Conservation (phyloP, 2,888 invertebrate genomes). For the Stenoptilia bipunctidactyla region DNA sequence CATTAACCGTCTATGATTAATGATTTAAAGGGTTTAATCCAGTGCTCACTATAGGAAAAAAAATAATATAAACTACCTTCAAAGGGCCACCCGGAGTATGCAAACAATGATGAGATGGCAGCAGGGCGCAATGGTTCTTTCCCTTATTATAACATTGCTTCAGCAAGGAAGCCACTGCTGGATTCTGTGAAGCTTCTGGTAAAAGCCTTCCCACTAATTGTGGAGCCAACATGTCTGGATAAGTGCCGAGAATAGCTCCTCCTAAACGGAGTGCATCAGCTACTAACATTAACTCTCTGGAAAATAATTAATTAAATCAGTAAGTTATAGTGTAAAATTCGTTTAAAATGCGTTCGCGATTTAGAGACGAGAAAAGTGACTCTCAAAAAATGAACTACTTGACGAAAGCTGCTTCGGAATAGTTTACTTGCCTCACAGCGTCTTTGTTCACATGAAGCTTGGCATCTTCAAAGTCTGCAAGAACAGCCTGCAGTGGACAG, state of each 20-base stretch:
- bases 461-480: conserved; percentile 97
- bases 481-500: conserved; percentile 93
- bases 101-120: conserved; percentile 95
- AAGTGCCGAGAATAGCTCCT: conserved; percentile 90
- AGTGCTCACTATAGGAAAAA: too few species aligned
- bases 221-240: conserved; percentile 96
- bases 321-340: too few species aligned
- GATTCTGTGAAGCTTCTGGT: conserved; percentile 78
- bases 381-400: too few species aligned
- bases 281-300: conserved; percentile 89
- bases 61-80: conserved; percentile 71
- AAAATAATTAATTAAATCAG: too few species aligned
- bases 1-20: too few species aligned
- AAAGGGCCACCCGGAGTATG: conserved; percentile 99
- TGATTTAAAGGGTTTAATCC: too few species aligned
- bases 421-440: conserved; percentile 77
- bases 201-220: conserved; percentile 93
- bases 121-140: conserved; percentile 87
- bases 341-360: too few species aligned
- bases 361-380: too few species aligned
- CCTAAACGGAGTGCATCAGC: conserved; percentile 94
- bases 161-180: conserved; percentile 88
- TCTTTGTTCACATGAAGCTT: conserved; percentile 86
- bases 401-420: too few species aligned
- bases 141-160: conserved; percentile 93